Conservation (phyloP, 2,888 invertebrate species). For the Leptogaster cylindrica region DNA sequence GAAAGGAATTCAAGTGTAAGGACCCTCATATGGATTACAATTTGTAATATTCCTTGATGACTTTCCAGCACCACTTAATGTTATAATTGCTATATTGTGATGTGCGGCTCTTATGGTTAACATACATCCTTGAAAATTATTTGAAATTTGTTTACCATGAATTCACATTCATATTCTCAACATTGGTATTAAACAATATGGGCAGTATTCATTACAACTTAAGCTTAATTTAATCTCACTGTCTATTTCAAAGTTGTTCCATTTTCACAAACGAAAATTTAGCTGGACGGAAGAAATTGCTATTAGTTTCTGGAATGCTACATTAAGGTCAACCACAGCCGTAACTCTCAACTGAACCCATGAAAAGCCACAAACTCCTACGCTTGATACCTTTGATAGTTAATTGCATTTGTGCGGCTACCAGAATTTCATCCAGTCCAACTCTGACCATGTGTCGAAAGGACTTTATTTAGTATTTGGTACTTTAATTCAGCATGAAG, state of each 20-base stretch:
- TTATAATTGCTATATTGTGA: too few relatives aligned
- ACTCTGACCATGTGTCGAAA: constrained; percentile 38
- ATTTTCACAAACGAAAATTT: background rate
- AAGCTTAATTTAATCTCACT: constrained; percentile 33
- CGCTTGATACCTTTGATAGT: constrained; percentile 35
- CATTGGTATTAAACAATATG: constrained; percentile 17
- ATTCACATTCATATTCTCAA: background rate
- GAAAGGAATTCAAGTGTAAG: too few relatives aligned
- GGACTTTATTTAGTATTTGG: constrained; percentile 25
- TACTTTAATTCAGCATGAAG: constrained; percentile 41
- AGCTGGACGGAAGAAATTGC: constrained; percentile 3
- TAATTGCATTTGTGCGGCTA: constrained; percentile 38
- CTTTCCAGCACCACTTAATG: too few relatives aligned
- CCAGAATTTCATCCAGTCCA: constrained; percentile 34
- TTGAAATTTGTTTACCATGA: too few relatives aligned
- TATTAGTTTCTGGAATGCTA: constrained; percentile 25
- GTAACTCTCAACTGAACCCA: constrained; percentile 24
- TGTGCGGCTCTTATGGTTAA: too few relatives aligned
- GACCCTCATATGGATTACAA: too few relatives aligned
- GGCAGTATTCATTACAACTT: constrained; percentile 6
- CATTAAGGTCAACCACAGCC: constrained; percentile 37
- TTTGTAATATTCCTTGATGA: too few relatives aligned
- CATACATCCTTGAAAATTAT: too few relatives aligned
- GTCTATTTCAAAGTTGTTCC: background rate
- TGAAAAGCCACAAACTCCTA: constrained; percentile 37